Evolutionary conservation across 35 echinoderm and acorn worm species (phyloP), one percentile per base, ranked within the genome.

Genomic region (Ophiothrix spiculata): DNA sequence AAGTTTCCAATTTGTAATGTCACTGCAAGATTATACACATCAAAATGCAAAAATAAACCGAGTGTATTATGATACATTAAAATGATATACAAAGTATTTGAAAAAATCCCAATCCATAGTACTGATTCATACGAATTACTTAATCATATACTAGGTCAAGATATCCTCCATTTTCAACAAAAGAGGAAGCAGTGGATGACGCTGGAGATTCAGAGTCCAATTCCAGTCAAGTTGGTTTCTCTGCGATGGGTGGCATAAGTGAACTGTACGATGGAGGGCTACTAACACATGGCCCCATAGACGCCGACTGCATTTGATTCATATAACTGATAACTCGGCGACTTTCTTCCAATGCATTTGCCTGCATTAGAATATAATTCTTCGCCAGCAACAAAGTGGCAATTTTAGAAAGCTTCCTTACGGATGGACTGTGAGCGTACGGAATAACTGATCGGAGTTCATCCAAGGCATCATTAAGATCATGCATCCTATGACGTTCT

Each of bases 281-380:
- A 36, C 56, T 84, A 56, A 84, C 63, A 37, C 69, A 84, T 29
- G 87, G 56, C 1, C 78, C 31, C n/a, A n/a, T n/a, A 38, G 81
- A 39, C 12, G 87, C 33, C 3, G 87, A 78, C 79, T 83, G 88
- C 11, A 73, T 42, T n/a, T 90, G 88, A 77, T 90, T 90, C 80
- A 90, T 76, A 74, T 77, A 90, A 32, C 76, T 79, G 4, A 98
- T 33, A 19, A 98, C 46, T 39, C 85, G 60, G 63, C 88, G 84
- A 91, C 93, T 90, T 75, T 98, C 95, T 45, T 98, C 95, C 3
- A 98, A 35, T 1, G 88, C 91, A 33, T 93, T 98, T 8, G 91
- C 88, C 60, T 93, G 88, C 95, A 93, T 98, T 63, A 98, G 41
- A 79, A 98, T 98, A 45, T 93, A 98, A 79, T 98, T 98, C 85